A percentile compares a stretch with the other conserved stretches of the same genome.
These are phyloP conservation scores for western clawed frog (Xenopus tropicalis) DNA, from an alignment of 2,113 vertebrate species.

Conservation along the genomic window UCB_Xtro_10.0 CM004444.2:138175001-138175500, in stretches of 20 bases:
- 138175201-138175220: constrained; percentile 22
- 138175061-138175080: not conserved
- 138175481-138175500: not conserved
- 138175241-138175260: constrained; percentile 42
- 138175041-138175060: no score
- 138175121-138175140: constrained; percentile 14
- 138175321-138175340: constrained; percentile 40
- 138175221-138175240: constrained; percentile 40
- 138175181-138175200: constrained; percentile 36
- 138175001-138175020: no score
- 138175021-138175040: no score
- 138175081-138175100: constrained; percentile 12
- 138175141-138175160: constrained; percentile 40
- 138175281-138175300: constrained; percentile 32
- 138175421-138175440: constrained; percentile 30
- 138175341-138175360: constrained; percentile 40
- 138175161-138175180: constrained; percentile 45
- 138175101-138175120: constrained; percentile 18
- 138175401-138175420: constrained; percentile 36
- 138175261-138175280: constrained; percentile 33
- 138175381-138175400: constrained; percentile 41
- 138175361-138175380: constrained; percentile 39
- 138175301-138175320: constrained; percentile 46
- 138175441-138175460: constrained; percentile 34
- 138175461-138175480: not conserved